These are phyloP conservation scores for Caenorhabditis afra DNA, from an alignment of 2,888 invertebrate genomes.

Conservation along the genomic window DNA sequence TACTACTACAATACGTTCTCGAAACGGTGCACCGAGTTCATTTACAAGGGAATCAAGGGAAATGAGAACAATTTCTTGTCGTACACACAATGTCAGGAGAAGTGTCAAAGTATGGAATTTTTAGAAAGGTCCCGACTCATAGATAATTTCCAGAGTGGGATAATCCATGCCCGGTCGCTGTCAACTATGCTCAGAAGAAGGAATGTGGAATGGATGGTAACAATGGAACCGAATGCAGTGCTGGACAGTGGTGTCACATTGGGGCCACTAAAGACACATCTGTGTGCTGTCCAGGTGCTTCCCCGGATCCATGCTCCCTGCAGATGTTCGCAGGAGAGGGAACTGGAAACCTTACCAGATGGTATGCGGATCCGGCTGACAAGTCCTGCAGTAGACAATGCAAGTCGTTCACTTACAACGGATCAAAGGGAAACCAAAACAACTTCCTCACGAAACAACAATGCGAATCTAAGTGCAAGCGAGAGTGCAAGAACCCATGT, in stretches of 20 bases:
- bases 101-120: slow-evolving; percentile 71
- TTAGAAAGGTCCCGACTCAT: not conserved
- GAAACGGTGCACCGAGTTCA: slow-evolving; percentile 76
- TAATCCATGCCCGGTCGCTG: slow-evolving; percentile 76
- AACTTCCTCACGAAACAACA: slow-evolving; percentile 77
- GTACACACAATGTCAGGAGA: slow-evolving; percentile 71
- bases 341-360: slow-evolving; percentile 74
- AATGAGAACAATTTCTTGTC: slow-evolving; percentile 80
- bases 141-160: slow-evolving; percentile 69
- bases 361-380: slow-evolving; percentile 77
- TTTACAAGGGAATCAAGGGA: slow-evolving; percentile 76
- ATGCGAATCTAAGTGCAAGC: slow-evolving; percentile 72
- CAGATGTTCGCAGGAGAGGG: slow-evolving; percentile 76
- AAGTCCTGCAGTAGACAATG: slow-evolving; percentile 75
- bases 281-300: slow-evolving; percentile 77
- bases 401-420: slow-evolving; percentile 77
- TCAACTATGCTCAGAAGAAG: slow-evolving; percentile 58
- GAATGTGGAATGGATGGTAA: slow-evolving; percentile 56
- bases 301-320: slow-evolving; percentile 74
- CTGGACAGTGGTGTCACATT: slow-evolving; percentile 79
- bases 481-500: slow-evolving; percentile 76
- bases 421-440: slow-evolving; percentile 79
- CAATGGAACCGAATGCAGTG: slow-evolving; percentile 65
- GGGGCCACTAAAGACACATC: slow-evolving; percentile 73
- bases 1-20: slow-evolving; percentile 79